These are phyloP conservation scores for Microtus pennsylvanicus DNA, from an alignment of 2,113 vertebrate species.

Conservation along the genomic window DNA sequence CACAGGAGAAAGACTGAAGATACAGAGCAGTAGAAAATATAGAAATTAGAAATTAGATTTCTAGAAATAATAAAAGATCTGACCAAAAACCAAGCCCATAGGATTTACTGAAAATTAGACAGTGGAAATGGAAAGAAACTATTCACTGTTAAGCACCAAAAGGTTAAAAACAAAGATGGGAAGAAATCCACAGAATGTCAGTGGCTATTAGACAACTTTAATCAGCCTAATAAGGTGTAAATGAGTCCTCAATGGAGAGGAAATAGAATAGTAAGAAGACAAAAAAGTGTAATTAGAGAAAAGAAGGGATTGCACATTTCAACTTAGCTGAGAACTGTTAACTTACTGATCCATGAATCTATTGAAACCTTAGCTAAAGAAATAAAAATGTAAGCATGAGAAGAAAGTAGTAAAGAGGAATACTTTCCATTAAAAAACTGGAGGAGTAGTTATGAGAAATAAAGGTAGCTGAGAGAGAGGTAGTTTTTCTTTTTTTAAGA, in stretches of 20 bases:
- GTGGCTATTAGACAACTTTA: constrained; percentile 1
- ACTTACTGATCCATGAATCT: not conserved
- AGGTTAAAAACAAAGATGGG: not conserved
- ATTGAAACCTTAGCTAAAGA: not conserved
- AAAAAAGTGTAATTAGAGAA: not conserved
- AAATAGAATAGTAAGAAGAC: not conserved
- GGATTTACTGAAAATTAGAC: not conserved
- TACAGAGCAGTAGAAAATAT: not conserved
- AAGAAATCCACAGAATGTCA: not conserved
- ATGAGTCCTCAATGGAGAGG: not conserved
- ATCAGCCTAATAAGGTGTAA: constrained; percentile 30
- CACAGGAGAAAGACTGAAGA: not conserved
- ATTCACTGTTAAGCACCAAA: not conserved
- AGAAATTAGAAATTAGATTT: not conserved
- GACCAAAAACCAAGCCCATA: too few relatives aligned
- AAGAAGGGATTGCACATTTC: not conserved
- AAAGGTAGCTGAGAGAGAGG: not conserved
- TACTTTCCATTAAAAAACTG: not conserved
- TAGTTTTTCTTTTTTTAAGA: not conserved
- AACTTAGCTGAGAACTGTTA: not conserved
- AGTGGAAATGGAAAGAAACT: not conserved
- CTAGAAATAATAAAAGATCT: not conserved
- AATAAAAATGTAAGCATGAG: not conserved
- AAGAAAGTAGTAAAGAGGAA: not conserved
- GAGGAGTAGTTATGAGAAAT: not conserved